Conservation (phyloP, 2,113 vertebrate genomes). For the Salvelinus fontinalis region DNA sequence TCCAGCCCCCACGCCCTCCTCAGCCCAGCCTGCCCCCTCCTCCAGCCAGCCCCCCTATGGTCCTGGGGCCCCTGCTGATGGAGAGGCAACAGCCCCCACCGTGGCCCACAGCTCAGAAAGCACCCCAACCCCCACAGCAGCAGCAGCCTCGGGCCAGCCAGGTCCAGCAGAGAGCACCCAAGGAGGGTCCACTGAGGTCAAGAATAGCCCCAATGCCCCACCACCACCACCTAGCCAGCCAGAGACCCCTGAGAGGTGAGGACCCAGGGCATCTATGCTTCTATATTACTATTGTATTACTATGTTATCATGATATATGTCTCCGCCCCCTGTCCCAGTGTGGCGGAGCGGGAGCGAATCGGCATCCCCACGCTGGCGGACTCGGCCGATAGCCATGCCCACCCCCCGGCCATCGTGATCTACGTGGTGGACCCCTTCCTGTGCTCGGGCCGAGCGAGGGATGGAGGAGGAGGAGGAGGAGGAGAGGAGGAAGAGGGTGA, state of each 20-base stretch:
- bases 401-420: constrained; percentile 89
- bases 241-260: constrained; percentile 72
- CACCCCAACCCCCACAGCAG: constrained; percentile 45
- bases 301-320: not conserved
- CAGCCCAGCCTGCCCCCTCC: constrained; percentile 64
- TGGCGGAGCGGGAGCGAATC: constrained; percentile 86
- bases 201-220: constrained; percentile 68
- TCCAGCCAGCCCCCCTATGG: constrained; percentile 47
- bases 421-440: constrained; percentile 96
- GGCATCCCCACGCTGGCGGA: constrained; percentile 90
- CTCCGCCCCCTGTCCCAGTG: constrained; percentile 61
- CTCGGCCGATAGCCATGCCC: constrained; percentile 82
- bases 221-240: constrained; percentile 71
- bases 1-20: constrained; percentile 50
- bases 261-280: too few species aligned
- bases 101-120: constrained; percentile 64
- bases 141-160: constrained; percentile 58
- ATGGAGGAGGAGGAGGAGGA: constrained; percentile 79
- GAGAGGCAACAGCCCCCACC: constrained; percentile 60
- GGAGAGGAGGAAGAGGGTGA: constrained; percentile 86
- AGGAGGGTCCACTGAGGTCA: constrained; percentile 31
- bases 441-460: constrained; percentile 78
- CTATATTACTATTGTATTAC: not conserved
- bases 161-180: constrained; percentile 58
- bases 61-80: constrained; percentile 62